Evolutionary conservation across 1,140 invertebrate species (phyloP).

Genomic region (Drosophila baimaii): DNA sequence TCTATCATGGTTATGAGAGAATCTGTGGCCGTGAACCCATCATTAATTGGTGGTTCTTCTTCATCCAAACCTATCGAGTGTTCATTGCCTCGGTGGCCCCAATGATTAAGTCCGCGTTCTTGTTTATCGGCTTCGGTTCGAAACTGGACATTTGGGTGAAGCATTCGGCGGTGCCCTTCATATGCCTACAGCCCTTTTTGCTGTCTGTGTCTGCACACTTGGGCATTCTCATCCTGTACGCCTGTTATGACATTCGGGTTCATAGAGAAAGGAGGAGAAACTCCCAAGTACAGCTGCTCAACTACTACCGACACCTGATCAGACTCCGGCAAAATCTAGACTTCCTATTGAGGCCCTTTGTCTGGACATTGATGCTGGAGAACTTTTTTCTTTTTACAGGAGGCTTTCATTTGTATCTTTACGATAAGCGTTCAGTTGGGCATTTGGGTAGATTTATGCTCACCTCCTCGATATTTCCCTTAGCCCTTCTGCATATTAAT

Average conservation of each 20-base stretch:
- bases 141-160: neutral
- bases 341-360: slow-evolving; percentile 42
- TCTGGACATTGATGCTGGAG: slow-evolving; percentile 19
- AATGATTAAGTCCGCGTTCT: neutral
- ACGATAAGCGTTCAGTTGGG: slow-evolving; percentile 7
- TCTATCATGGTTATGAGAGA: slow-evolving; percentile 20
- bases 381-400: slow-evolving; percentile 1
- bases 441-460: neutral
- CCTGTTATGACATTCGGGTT: slow-evolving; percentile 26
- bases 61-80: neutral
- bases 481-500: slow-evolving; percentile 27
- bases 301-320: slow-evolving; percentile 41
- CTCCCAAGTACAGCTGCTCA: neutral
- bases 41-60: slow-evolving; percentile 47
- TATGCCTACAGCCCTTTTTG: slow-evolving; percentile 43
- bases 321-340: slow-evolving; percentile 43
- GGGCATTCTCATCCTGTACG: slow-evolving; percentile 39
- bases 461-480: neutral
- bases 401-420: slow-evolving; percentile 39
- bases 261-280: neutral
- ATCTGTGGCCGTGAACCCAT: slow-evolving; percentile 10
- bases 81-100: neutral
- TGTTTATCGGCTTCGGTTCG: neutral
- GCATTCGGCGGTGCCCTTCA: slow-evolving; percentile 6
- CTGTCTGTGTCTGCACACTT: slow-evolving; percentile 15